Evolutionary conservation across 2,113 vertebrate species (phyloP).

Genomic region (Cariama cristata): DNA sequence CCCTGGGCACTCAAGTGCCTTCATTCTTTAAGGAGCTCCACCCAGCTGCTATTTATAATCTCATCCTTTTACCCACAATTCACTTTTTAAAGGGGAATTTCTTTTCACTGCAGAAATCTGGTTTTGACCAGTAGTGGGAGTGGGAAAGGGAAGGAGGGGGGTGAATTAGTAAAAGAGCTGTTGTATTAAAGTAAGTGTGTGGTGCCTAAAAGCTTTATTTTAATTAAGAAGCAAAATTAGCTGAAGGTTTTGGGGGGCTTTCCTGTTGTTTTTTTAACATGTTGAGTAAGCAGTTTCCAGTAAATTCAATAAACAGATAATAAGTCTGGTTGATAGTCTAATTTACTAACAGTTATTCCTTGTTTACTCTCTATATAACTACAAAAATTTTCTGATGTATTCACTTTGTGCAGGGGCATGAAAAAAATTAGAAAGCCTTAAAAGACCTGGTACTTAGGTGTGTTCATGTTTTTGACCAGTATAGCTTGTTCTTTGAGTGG

Average conservation of each 20-base stretch:
- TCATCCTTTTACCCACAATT: constrained; percentile 39
- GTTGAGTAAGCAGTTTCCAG: neutral
- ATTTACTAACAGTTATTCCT: neutral
- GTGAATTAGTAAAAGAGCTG: neutral
- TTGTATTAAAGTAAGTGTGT: neutral
- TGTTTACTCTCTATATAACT: neutral
- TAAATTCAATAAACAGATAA: neutral
- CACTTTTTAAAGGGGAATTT: constrained; percentile 48
- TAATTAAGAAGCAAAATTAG: neutral
- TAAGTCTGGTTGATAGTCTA: neutral
- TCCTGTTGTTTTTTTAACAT: neutral
- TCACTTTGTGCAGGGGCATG: neutral
- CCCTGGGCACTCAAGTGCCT: neutral
- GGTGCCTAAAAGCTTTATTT: neutral
- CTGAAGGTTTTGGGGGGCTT: neutral
- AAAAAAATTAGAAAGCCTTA: neutral
- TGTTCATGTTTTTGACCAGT: neutral
- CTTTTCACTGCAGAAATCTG: neutral
- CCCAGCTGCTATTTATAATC: constrained; percentile 60
- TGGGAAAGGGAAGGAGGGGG: neutral
- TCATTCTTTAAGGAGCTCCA: constrained; percentile 1
- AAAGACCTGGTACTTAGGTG: neutral
- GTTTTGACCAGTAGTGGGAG: neutral
- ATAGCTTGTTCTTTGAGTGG: neutral
- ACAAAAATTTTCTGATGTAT: neutral